phyloP scores from a whole-genome alignment of 2,888 invertebrate genomes.

The Melieria picta region DNA sequence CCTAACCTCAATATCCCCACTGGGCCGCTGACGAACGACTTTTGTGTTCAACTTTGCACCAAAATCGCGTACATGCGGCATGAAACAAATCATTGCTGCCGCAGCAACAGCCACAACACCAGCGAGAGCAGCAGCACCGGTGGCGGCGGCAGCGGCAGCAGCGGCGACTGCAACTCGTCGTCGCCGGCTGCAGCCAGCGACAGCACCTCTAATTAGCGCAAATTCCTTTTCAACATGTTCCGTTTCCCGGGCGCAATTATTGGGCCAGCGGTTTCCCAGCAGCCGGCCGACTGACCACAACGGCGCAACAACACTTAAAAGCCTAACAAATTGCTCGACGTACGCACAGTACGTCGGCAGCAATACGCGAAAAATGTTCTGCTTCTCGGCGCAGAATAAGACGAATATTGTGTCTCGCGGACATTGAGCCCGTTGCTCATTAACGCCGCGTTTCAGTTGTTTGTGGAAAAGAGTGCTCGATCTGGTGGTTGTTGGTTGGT shows the following conservation, averaged over 20 bases:
- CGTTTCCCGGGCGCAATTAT: conserved; percentile 5
- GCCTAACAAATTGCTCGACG: conserved; percentile 28
- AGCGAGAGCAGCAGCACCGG: too few species aligned
- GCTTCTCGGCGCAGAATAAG: conserved; percentile 1
- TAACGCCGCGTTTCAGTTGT: conserved; percentile 16
- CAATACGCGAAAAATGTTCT: conserved; percentile 35
- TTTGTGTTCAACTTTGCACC: too few species aligned
- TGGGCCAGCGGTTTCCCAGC: conserved; percentile 22
- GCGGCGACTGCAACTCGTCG: too few species aligned
- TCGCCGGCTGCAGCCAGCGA: conserved; percentile 1
- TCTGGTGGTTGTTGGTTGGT: conserved; percentile 3
- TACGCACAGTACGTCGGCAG: conserved; percentile 32
- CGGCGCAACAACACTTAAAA: conserved; percentile 22
- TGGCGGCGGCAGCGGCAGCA: too few species aligned
- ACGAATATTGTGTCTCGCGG: background rate
- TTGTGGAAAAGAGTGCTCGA: background rate
- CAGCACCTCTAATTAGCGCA: conserved; percentile 40
- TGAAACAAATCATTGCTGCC: too few species aligned
- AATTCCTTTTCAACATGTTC: conserved; percentile 39
- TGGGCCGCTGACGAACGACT: too few species aligned
- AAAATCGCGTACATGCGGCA: too few species aligned
- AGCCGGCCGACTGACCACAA: conserved; percentile 10
- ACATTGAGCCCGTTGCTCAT: conserved; percentile 8
- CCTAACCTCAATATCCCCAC: background rate
- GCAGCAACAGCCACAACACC: too few species aligned